Evolutionary conservation across 64 coral and sea anemone species (phyloP), one percentile per base, ranked within the genome.

Genomic region (Pocillopora damicornis): DNA sequence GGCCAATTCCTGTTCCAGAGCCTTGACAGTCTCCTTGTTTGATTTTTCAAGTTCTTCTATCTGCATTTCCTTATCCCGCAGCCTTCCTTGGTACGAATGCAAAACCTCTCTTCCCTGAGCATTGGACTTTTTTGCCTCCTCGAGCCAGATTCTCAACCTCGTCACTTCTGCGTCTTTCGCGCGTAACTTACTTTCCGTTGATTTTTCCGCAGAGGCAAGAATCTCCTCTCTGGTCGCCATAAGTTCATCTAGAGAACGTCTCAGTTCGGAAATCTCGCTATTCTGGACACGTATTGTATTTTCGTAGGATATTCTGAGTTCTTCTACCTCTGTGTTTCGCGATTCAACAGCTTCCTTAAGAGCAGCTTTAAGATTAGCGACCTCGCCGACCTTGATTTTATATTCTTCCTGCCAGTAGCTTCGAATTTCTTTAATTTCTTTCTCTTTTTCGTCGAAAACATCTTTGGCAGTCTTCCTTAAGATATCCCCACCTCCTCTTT

Each of bases 331-430:
- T 11, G 25, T 62, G 58, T 88, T 66, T 60, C 61, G 57, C 58
- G 74, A 76, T 78, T 77, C 57, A 15, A 77, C 13, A 2, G 86
- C 74, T 20, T 88, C 73, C 45, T 88, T 78, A 45, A 78, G 60
- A 25, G 86, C 58, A 13, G 37, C 58, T 66, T 76, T 60, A 38
- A 88, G 86, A 18, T 62, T 76, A 13, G 73, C 15, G 9, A 88
- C 61, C 58, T 88, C 86, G 35, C 74, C 76, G 5, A 75, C 51
- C 73, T 88, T 88, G 11, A 22, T 37, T 62, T 88, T 88, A 38
- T 76, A 75, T 36, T 88, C 86, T 35, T 88, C 86, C 74, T 88
- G 73, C 86, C 86, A 88, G 86, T 76, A 88, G 15, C 13, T 78
- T 57, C 75, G 58, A 56, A 88, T 63, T 15, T 88, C 86, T 18